Evolutionary conservation across 2,888 invertebrate genomes (phyloP), one percentile per base, ranked within the genome.

Genomic region (Caenorhabditis sp.): DNA sequence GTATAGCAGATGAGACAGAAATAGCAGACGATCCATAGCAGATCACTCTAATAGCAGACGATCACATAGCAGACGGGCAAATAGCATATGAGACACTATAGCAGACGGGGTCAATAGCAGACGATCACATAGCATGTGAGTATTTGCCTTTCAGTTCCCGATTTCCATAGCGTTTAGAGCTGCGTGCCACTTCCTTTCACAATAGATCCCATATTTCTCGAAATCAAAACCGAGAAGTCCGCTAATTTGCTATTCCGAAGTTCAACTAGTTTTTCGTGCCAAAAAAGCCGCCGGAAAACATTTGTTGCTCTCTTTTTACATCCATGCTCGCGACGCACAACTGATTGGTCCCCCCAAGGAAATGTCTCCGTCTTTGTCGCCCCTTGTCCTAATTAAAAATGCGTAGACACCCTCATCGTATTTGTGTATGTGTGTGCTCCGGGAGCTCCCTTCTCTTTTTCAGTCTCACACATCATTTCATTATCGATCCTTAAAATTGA

Each of bases 361-460:
- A 72, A 59, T 72, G 72, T 58, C 44, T 58, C 58, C 64, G 56
- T 70, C 59, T 59, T 68, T 68, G 68, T 54, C 68, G 68, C n/a
- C 58, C n/a, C 28, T 70, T 70, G 41, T 56, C 70, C 73, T 73
- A 73, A 73, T 73, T 73, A 73, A 73, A 73, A 63, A 73, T 73
- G 73, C 73, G 73, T 63, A 51, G 63, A 73, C 63, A 73, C 63
- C 73, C 73, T 35, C 61, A 68, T 68, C 68, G 38, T 35, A 54
- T 68, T 68, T 54, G 68, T 68, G 68, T 28, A 54, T 38, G 68
- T 38, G 68, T 28, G 68, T 38, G 68, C 54, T 24, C n/a, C 38
- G 54, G 54, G 51, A 54, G 54, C 68, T 54, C 61, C 47, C 47
- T 49, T 58, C 19, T 59, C 35, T 38, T 59, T 38, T 56, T 35